Evolutionary conservation across 2,797 vertebrate genomes (phyloP), one percentile per base, ranked within the genome.

Genomic region (Microchirus variegatus): DNA sequence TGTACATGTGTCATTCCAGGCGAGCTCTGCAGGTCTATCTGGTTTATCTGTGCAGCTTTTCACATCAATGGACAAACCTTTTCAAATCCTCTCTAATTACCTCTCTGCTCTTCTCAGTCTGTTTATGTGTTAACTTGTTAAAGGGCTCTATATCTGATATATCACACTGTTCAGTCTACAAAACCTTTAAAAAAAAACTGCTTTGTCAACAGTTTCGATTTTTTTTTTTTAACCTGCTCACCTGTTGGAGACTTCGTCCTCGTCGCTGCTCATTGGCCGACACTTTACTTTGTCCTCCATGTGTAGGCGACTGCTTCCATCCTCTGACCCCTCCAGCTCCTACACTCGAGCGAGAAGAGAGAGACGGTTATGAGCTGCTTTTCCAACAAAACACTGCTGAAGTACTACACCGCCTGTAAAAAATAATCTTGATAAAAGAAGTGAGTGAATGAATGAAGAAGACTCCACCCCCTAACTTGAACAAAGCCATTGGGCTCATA

Each of bases 11-110:
- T 41, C 55, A 65, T 38, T 56, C 56, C 17, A 64, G 71, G 56
- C 69, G 17, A 70, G 86, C 70, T 67, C 61, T 80, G 78, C 89
- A 83, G 86, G 85, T 90, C 82, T 76, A 74, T 84, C 84, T 78
- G 63, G 77, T 87, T 86, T 76, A 72, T 78, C 62, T 67, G 59
- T 81, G 67, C 67, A 69, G 75, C 53, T 50, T 56, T 79, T 83
- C 45, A 77, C 66, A 77, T 77, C 65, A 70, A 64, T 61, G 69
- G 13, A 56, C 47, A 44, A 47, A 47, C 49, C 54, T 42, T 67
- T 67, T 71, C 54, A 75, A 67, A 58, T 47, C 42, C 22, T 64
- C 64, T 67, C 22, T 79, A 78, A 86, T 84, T 80, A 82, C 40
- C 49, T 46, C 46, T 36, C 35, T 9, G 54, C 63, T 63, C 12